phyloP scores from a whole-genome alignment of 2,888 invertebrate genomes.

The Andricus curvator region DNA sequence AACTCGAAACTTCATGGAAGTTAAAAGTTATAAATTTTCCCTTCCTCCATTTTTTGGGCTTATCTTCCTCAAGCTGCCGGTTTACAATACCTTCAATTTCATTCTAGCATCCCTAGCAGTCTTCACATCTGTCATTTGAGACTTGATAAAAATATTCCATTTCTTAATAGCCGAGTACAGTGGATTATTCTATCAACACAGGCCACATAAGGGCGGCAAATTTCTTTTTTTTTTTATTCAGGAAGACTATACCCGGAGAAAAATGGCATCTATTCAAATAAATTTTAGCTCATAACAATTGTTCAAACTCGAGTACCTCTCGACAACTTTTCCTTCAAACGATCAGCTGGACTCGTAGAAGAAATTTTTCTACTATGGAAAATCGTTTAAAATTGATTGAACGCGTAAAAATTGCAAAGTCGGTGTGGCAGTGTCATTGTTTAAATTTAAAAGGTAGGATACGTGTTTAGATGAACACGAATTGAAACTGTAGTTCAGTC shows the following conservation, averaged over 20 bases:
- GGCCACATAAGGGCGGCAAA: slow-evolving; percentile 32
- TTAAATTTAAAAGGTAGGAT: slow-evolving; percentile 42
- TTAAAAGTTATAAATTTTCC: slow-evolving; percentile 59
- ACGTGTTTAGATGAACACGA: slow-evolving; percentile 65
- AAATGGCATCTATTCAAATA: background rate
- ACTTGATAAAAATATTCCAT: slow-evolving; percentile 73
- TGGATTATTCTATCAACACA: slow-evolving; percentile 41
- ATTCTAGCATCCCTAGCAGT: slow-evolving; percentile 36
- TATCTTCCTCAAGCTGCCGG: slow-evolving; percentile 40
- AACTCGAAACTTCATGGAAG: slow-evolving; percentile 71
- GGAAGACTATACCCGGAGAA: background rate
- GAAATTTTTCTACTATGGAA: slow-evolving; percentile 28
- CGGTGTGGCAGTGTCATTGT: slow-evolving; percentile 19
- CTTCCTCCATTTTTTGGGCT: slow-evolving; percentile 47
- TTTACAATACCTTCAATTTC: slow-evolving; percentile 39
- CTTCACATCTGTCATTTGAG: slow-evolving; percentile 62
- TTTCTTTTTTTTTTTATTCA: slow-evolving; percentile 27
- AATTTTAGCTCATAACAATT: slow-evolving; percentile 8
- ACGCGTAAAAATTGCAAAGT: slow-evolving; percentile 31
- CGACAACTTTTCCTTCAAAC: slow-evolving; percentile 11
- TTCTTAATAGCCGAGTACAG: slow-evolving; percentile 62
- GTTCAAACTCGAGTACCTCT: background rate
- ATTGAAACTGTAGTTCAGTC: slow-evolving; percentile 57
- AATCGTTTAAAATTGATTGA: slow-evolving; percentile 25
- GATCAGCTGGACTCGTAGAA: slow-evolving; percentile 37